These are phyloP conservation scores for Siphonodentalium dalli DNA, from an alignment of 2,888 invertebrate species.

Conservation along the genomic window DNA sequence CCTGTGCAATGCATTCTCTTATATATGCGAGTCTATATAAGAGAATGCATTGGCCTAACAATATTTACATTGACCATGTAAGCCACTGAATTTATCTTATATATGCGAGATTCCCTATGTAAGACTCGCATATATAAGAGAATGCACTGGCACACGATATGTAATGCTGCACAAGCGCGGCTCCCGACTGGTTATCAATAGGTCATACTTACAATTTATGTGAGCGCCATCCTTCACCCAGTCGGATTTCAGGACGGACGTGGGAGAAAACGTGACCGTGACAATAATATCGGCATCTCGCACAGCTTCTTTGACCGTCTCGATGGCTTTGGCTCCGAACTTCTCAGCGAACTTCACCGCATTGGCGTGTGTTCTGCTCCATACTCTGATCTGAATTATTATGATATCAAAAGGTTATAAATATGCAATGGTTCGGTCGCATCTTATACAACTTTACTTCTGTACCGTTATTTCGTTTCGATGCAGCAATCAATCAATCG, in stretches of 20 bases:
- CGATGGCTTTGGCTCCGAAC: slow-evolving; percentile 43
- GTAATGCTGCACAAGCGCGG: neutral
- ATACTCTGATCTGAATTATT: slow-evolving; percentile 66
- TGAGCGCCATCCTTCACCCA: slow-evolving; percentile 71
- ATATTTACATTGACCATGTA: too few relatives aligned
- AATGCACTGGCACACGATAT: neutral
- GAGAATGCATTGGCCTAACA: too few relatives aligned
- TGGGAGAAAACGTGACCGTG: slow-evolving; percentile 69
- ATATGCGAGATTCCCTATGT: too few relatives aligned
- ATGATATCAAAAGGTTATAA: too few relatives aligned
- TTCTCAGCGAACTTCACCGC: slow-evolving; percentile 63
- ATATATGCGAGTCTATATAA: too few relatives aligned
- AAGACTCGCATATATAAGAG: too few relatives aligned
- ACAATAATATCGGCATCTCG: slow-evolving; percentile 72
- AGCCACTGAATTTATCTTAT: too few relatives aligned
- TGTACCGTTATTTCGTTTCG: too few relatives aligned
- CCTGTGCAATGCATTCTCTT: too few relatives aligned
- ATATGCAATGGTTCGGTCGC: too few relatives aligned
- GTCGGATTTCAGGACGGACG: slow-evolving; percentile 68
- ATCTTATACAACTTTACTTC: too few relatives aligned
- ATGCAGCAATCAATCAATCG: too few relatives aligned
- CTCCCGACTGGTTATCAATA: neutral
- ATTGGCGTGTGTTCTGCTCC: slow-evolving; percentile 67
- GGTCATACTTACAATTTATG: slow-evolving; percentile 70
- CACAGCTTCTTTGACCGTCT: slow-evolving; percentile 68